A percentile compares a stretch with the other conserved stretches of the same genome.
These are phyloP conservation scores for Bucco capensis DNA, from an alignment of 2,113 vertebrate species.

Conservation along the genomic window DNA sequence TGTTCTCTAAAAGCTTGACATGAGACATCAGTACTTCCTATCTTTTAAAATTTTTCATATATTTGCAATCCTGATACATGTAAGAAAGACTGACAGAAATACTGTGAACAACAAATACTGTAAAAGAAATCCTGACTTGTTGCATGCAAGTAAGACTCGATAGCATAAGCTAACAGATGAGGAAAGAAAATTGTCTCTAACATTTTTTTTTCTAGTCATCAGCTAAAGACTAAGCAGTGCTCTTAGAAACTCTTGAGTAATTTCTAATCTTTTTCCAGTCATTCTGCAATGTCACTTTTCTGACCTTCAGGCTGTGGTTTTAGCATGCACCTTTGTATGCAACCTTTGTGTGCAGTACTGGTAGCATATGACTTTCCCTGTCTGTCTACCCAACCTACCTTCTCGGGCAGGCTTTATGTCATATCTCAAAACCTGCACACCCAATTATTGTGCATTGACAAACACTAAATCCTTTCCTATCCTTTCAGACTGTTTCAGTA, in stretches of 20 bases:
- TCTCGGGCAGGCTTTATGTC: neutral
- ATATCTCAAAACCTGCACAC: neutral
- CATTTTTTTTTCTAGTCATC: neutral
- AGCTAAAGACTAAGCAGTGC: neutral
- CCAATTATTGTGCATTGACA: rapidly evolving
- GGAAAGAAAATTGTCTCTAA: neutral
- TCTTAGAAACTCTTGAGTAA: neutral
- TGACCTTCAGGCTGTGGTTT: neutral
- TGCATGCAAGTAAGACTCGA: neutral
- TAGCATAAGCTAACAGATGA: neutral
- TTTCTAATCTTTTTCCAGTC: neutral
- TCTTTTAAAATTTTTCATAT: too few species aligned
- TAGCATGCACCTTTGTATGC: neutral
- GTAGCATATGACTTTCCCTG: neutral
- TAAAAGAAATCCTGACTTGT: neutral
- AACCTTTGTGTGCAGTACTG: neutral
- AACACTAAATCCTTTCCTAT: rapidly evolving
- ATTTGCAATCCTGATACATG: too few species aligned
- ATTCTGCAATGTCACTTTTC: neutral
- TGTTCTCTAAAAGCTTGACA: too few species aligned
- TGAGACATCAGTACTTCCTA: too few species aligned
- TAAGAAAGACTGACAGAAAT: too few species aligned
- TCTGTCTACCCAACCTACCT: neutral
- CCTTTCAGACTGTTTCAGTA: neutral
- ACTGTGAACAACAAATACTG: too few species aligned